Evolutionary conservation across 1,140 invertebrate species (phyloP).

Genomic region (Caerostris extrusa): DNA sequence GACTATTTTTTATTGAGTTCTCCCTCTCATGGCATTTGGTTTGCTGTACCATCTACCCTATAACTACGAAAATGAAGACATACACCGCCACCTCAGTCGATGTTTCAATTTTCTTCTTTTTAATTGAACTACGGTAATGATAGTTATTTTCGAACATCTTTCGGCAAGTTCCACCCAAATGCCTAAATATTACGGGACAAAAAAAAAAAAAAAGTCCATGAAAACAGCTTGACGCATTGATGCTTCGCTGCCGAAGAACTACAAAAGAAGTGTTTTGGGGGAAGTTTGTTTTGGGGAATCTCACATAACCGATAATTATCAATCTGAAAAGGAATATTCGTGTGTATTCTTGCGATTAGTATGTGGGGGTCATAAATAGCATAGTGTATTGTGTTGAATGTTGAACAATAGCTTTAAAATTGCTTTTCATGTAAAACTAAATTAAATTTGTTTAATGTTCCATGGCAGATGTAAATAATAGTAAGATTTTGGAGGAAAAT

Average conservation of each 20-base stretch:
- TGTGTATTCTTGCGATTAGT: neutral
- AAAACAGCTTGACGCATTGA: neutral
- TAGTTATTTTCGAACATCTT: neutral
- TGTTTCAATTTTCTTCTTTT: conserved; percentile 31
- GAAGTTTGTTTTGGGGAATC: neutral
- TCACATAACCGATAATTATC: neutral
- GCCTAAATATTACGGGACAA: neutral
- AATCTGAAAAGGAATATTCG: neutral
- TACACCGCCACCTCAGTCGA: neutral
- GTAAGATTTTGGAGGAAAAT: neutral
- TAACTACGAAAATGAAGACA: neutral
- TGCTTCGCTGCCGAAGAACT: neutral
- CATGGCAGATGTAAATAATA: neutral
- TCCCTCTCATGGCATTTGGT: neutral
- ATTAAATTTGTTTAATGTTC: neutral
- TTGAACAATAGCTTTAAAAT: neutral
- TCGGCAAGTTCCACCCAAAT: neutral
- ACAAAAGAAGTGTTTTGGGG: neutral
- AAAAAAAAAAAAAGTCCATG: neutral
- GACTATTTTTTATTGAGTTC: neutral
- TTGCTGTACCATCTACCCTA: neutral
- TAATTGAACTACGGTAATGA: conserved; percentile 3
- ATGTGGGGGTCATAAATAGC: neutral
- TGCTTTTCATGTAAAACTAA: neutral
- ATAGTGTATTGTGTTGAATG: neutral